A percentile compares a stretch with the other conserved stretches of the same genome.
These are phyloP conservation scores for Gopherus evgoodei DNA, from an alignment of 2,113 vertebrate genomes.

Conservation along the genomic window DNA sequence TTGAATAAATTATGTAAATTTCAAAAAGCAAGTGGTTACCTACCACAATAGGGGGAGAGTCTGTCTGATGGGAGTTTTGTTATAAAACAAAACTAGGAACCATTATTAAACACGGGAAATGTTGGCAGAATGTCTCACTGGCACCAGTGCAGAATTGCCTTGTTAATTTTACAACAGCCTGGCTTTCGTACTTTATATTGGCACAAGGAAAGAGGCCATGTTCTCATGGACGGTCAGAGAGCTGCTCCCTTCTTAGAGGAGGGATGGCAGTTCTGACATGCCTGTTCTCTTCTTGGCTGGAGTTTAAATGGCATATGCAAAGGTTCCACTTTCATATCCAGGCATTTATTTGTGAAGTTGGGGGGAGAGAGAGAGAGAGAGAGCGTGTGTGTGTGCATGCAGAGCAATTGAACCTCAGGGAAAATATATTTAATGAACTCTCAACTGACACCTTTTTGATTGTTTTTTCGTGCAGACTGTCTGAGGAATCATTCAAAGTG, in stretches of 20 bases:
- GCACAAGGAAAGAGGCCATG: background rate
- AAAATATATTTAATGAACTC: background rate
- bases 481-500: background rate
- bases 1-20: background rate
- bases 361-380: background rate
- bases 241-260: background rate
- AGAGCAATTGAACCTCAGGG: accelerated
- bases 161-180: slow-evolving; percentile 38
- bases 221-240: background rate
- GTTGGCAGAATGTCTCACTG: slow-evolving; percentile 26
- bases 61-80: background rate
- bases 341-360: background rate
- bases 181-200: background rate
- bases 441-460: background rate
- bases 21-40: background rate
- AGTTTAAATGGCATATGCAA: accelerated
- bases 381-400: accelerated
- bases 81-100: background rate
- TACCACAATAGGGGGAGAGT: background rate
- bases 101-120: background rate
- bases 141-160: slow-evolving; percentile 26
- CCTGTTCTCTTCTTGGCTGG: accelerated
- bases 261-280: background rate
- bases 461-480: background rate
- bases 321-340: background rate